Evolutionary conservation across 2,113 vertebrate genomes (phyloP), one percentile per base, ranked within the genome.

Genomic region (Sebastes schlegelii): DNA sequence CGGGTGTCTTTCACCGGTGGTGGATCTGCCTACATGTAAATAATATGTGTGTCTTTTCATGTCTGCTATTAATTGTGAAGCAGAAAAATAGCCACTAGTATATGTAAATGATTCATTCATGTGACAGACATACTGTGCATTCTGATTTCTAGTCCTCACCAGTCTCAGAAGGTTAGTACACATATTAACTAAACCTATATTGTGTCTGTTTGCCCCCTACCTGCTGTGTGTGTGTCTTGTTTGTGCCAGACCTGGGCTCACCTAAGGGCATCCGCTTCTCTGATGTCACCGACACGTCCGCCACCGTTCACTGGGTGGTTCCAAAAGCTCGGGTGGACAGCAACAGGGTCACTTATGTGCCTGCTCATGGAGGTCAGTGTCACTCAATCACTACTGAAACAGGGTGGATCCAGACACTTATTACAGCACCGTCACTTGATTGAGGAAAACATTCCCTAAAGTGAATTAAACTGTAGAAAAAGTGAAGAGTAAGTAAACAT

Each of bases 221-320:
- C 73, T 72, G 21, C 66, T 67, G 54, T 78, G 16, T 78, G 16
- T 85, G 45, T 89, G 40, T 89, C 61, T 51, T 0, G 6, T 74
- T 34, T 57, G 17, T 55, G 23, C 12, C 93, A 99, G 98, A 93
- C 34, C 90, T 99, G 89, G 97, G 97, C 34, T 91, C 96, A 76
- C 97, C 97, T 1, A 97, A 96, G 86, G 97, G 96, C 64, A 95
- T 99, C 66, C 90, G 93, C 4, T 99, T 99, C 95, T 97, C 97
- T 4, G 97, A 99, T 67, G 96, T 99, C 88, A 99, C 97, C 0
- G 98, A 99, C 91, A 97, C 96, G 0, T 95, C 97, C 0, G 96
- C 97, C 76, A 96, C 95, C 0, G 96, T 98, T 79, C 97, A 95
- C 93, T 99, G 98, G 98, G 93, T 86, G 1, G 87, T 95, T 0